Evolutionary conservation across 2,888 invertebrate genomes (phyloP).

Genomic region (Odontomyia ornata): DNA sequence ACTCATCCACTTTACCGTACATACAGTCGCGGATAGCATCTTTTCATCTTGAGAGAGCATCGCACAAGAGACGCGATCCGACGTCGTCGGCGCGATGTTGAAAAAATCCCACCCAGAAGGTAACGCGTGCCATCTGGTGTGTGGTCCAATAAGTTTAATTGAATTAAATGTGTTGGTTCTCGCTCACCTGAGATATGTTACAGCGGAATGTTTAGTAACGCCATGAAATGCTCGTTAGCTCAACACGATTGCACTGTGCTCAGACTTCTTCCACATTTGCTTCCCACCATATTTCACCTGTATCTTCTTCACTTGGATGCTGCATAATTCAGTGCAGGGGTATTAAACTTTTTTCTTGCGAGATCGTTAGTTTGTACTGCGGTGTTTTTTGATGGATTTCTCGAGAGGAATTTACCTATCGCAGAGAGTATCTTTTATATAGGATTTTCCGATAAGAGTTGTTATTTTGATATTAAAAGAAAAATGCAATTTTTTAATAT

Average conservation of each 20-base stretch:
- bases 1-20: neutral
- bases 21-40: neutral
- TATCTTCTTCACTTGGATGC: conserved; percentile 18
- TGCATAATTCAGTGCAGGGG: too few relatives aligned
- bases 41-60: neutral
- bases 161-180: conserved; percentile 55
- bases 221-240: conserved; percentile 41
- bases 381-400: too few relatives aligned
- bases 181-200: conserved; percentile 42
- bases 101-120: conserved; percentile 53
- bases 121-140: conserved; percentile 78
- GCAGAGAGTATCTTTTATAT: too few relatives aligned
- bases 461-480: too few relatives aligned
- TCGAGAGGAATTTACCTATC: too few relatives aligned
- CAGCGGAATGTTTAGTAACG: conserved; percentile 33
- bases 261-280: conserved; percentile 3
- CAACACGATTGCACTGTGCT: conserved; percentile 1
- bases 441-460: too few relatives aligned
- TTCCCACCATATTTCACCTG: conserved; percentile 43
- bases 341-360: too few relatives aligned
- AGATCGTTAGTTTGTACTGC: too few relatives aligned
- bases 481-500: too few relatives aligned
- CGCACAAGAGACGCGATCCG: neutral
- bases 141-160: conserved; percentile 73
- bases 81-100: neutral